These are phyloP conservation scores for Prunella fulvescens DNA, from an alignment of 2,113 vertebrate genomes.

Conservation along the genomic window DNA sequence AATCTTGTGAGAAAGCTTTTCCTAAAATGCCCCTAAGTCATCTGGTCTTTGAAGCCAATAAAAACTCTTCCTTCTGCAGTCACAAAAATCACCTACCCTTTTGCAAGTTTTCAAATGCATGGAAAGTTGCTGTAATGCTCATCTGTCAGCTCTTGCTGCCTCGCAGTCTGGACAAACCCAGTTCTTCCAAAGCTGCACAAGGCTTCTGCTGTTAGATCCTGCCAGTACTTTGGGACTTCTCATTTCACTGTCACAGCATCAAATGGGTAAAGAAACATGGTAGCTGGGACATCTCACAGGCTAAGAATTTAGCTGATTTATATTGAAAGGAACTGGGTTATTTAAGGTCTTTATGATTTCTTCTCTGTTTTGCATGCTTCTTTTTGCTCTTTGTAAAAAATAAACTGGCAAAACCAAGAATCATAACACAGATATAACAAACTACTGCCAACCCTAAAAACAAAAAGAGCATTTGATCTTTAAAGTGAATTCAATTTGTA, in stretches of 20 bases:
- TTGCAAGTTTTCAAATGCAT: not conserved
- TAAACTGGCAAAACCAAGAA: not conserved
- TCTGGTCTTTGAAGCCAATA: not conserved
- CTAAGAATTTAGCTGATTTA: not conserved
- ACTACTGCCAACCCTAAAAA: not conserved
- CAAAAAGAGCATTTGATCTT: not conserved
- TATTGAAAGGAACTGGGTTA: not conserved
- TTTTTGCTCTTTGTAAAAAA: not conserved
- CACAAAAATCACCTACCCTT: not conserved
- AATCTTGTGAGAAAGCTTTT: not conserved
- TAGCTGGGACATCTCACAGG: not conserved
- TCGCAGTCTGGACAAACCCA: not conserved
- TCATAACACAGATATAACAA: not conserved
- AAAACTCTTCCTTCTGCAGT: not conserved
- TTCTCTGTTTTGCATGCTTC: not conserved
- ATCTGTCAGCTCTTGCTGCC: not conserved
- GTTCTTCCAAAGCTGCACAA: not conserved
- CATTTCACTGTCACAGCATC: not conserved
- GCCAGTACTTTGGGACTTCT: not conserved
- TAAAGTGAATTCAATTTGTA: not conserved
- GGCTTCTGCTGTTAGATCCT: not conserved
- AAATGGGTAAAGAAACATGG: not conserved
- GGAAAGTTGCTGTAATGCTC: not conserved
- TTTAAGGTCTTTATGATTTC: not conserved
- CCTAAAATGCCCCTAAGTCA: not conserved